These are phyloP conservation scores for Parauchenoglanis punctatus DNA, from an alignment of 2,797 vertebrate species.

Conservation along the genomic window DNA sequence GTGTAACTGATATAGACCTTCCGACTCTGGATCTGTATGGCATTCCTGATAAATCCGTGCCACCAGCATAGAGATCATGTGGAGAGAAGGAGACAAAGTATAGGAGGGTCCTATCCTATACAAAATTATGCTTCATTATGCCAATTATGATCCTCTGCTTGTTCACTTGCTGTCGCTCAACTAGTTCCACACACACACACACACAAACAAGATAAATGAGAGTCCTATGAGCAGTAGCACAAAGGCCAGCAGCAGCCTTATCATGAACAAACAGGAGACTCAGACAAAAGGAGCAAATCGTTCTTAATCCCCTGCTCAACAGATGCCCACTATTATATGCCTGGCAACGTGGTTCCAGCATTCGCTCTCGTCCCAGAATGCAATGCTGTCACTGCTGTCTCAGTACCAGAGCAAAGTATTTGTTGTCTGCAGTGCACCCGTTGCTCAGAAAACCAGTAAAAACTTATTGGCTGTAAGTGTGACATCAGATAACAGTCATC, in stretches of 20 bases:
- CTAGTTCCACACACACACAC: background rate
- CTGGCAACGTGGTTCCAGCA: slow-evolving; percentile 55
- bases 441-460: slow-evolving; percentile 66
- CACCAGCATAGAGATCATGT: background rate
- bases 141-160: slow-evolving; percentile 32
- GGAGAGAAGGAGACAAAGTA: background rate
- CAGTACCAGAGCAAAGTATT: slow-evolving; percentile 64
- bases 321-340: slow-evolving; percentile 63
- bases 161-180: slow-evolving; percentile 1
- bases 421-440: slow-evolving; percentile 62
- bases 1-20: slow-evolving; percentile 1
- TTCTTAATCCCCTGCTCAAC: slow-evolving; percentile 77
- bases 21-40: background rate
- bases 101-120: background rate
- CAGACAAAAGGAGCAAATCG: slow-evolving; percentile 70
- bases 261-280: slow-evolving; percentile 72
- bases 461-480: slow-evolving; percentile 18
- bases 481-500: background rate
- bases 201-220: slow-evolving; percentile 12
- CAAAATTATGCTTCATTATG: slow-evolving; percentile 45
- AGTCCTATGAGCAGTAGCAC: slow-evolving; percentile 26
- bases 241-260: slow-evolving; percentile 62
- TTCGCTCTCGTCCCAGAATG: slow-evolving; percentile 13
- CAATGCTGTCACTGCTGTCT: slow-evolving; percentile 63
- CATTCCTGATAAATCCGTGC: slow-evolving; percentile 31